Percentiles rank a stretch among this genome's conserved stretches.
Conservation (phyloP, 2,797 vertebrate genomes). For the Psittacula echo region DNA sequence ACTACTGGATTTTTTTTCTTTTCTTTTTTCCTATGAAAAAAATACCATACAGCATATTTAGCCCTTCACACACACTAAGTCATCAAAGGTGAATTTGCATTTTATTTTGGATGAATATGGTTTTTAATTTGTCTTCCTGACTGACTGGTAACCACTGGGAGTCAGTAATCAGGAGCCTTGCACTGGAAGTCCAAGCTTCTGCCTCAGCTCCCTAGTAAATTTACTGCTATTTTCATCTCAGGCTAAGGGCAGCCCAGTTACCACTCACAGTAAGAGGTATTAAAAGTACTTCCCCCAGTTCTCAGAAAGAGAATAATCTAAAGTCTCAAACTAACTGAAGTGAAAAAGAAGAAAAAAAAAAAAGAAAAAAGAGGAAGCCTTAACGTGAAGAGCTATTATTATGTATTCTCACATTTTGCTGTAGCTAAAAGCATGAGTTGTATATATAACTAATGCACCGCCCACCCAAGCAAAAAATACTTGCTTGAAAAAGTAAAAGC, state of each 20-base stretch:
- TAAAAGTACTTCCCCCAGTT: slow-evolving; percentile 60
- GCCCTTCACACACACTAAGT: neutral
- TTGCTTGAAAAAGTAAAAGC: slow-evolving; percentile 53
- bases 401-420: slow-evolving; percentile 53
- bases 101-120: neutral
- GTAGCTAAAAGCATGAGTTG: slow-evolving; percentile 67
- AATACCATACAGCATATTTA: neutral
- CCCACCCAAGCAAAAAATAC: slow-evolving; percentile 43
- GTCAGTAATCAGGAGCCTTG: neutral
- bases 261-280: slow-evolving; percentile 1
- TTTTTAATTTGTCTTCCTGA: neutral
- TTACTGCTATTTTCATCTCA: slow-evolving; percentile 39
- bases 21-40: neutral
- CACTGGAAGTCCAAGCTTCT: slow-evolving; percentile 34
- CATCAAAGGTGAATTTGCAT: neutral
- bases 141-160: neutral
- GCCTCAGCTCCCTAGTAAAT: slow-evolving; percentile 45
- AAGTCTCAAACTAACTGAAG: slow-evolving; percentile 62
- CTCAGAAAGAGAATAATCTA: slow-evolving; percentile 71
- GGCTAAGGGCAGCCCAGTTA: slow-evolving; percentile 54
- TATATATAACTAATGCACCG: slow-evolving; percentile 50
- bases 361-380: slow-evolving; percentile 39
- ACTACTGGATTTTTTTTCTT: neutral
- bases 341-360: neutral
- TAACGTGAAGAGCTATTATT: slow-evolving; percentile 41